Conservation (phyloP, 1,140 invertebrate species). For the Saccostrea glomerata region DNA sequence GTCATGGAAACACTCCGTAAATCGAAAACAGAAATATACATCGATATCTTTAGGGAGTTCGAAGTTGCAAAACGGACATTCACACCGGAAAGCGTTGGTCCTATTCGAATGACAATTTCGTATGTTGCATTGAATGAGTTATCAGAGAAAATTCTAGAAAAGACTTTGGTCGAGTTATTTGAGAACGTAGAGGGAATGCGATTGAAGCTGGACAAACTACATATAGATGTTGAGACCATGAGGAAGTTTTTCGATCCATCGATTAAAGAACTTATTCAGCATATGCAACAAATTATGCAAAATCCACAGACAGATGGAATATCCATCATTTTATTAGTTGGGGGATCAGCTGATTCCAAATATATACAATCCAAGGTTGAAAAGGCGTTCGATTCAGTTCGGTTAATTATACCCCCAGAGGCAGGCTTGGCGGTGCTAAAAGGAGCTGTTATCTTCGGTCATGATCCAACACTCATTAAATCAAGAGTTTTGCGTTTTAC, state of each 20-base stretch:
- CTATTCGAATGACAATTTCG: not conserved
- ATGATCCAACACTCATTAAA: slow-evolving; percentile 34
- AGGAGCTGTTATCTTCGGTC: slow-evolving; percentile 55
- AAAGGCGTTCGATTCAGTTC: not conserved
- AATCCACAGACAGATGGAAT: not conserved
- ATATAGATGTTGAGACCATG: slow-evolving; percentile 41
- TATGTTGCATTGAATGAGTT: not conserved
- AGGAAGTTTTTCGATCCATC: slow-evolving; percentile 41
- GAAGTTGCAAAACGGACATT: not conserved
- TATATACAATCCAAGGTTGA: slow-evolving; percentile 25
- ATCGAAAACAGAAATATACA: not conserved
- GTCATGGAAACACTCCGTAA: not conserved
- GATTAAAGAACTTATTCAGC: slow-evolving; percentile 8
- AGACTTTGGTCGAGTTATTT: not conserved
- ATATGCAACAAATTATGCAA: slow-evolving; percentile 26
- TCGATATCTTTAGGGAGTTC: not conserved
- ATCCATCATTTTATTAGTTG: slow-evolving; percentile 41
- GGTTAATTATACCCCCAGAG: slow-evolving; percentile 24
- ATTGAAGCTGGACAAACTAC: slow-evolving; percentile 22
- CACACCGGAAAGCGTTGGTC: not conserved
- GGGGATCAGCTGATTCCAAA: slow-evolving; percentile 46
- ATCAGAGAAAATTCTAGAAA: not conserved
- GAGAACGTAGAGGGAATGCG: not conserved
- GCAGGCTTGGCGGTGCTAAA: slow-evolving; percentile 43
- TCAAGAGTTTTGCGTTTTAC: slow-evolving; percentile 16